phyloP scores from a whole-genome alignment of 2,888 invertebrate genomes.

The Schizaphis graminum region DNA sequence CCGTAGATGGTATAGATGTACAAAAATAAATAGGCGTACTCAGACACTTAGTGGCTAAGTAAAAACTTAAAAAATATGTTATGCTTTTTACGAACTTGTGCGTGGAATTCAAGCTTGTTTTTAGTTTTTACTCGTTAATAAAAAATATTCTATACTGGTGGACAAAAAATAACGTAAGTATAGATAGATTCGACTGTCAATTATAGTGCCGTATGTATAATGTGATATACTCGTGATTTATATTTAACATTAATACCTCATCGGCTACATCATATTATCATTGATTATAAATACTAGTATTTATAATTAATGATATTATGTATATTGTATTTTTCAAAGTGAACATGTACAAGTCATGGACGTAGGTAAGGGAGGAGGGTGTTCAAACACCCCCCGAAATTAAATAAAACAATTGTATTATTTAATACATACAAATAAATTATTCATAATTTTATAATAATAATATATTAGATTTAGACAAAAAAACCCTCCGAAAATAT shows the following conservation, averaged over 20 bases:
- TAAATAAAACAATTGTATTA: too few species aligned
- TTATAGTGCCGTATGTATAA: not conserved
- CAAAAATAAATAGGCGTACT: not conserved
- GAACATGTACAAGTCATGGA: too few species aligned
- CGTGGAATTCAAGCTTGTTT: not conserved
- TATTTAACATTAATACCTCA: not conserved
- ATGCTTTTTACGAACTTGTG: not conserved
- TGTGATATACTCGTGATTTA: not conserved
- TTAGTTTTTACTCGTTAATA: not conserved
- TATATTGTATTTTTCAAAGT: not conserved
- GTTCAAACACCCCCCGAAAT: too few species aligned
- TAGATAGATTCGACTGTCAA: not conserved
- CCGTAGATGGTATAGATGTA: too few species aligned
- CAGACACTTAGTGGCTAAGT: not conserved
- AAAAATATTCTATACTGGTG: not conserved
- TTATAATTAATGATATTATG: too few species aligned
- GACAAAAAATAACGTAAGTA: not conserved
- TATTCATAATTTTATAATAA: too few species aligned
- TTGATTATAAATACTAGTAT: too few species aligned
- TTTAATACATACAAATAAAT: too few species aligned
- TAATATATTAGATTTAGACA: too few species aligned
- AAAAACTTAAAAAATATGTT: not conserved
- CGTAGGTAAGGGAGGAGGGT: too few species aligned
- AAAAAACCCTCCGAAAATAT: too few species aligned
- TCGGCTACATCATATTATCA: not conserved